Percentiles rank a stretch among this genome's conserved stretches.
Evolutionary conservation across 2,797 vertebrate genomes (phyloP).

Genomic region (Sciurus vulgaris): DNA sequence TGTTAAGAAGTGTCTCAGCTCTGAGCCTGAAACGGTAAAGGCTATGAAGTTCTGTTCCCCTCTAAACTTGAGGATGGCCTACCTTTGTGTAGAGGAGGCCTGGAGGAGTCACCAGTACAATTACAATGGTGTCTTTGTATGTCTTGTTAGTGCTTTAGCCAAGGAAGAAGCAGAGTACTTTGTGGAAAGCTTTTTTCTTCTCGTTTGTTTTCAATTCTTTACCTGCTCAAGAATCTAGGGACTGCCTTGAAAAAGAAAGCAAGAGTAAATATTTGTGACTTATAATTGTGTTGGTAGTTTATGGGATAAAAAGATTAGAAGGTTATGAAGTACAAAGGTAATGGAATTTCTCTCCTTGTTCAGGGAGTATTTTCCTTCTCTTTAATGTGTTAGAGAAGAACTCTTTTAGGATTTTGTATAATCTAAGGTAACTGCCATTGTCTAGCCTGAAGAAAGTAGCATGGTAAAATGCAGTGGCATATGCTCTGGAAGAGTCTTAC

Average conservation of each 20-base stretch:
- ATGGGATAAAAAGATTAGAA: background rate
- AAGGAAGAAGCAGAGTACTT: background rate
- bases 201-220: background rate
- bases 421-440: background rate
- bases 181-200: background rate
- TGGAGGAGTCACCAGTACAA: background rate
- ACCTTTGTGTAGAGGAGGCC: background rate
- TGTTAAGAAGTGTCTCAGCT: background rate
- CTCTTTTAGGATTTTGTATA: background rate
- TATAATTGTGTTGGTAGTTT: conserved; percentile 19
- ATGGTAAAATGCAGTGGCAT: background rate
- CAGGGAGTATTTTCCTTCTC: background rate
- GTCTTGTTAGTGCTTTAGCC: background rate
- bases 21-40: background rate
- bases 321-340: conserved; percentile 31
- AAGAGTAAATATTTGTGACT: conserved; percentile 33
- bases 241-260: background rate
- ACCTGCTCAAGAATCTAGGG: background rate
- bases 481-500: background rate
- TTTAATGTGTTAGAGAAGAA: conserved; percentile 7
- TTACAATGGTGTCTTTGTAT: background rate
- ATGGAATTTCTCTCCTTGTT: background rate
- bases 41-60: background rate
- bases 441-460: background rate
- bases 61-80: background rate